phyloP scores from a whole-genome alignment of 2,888 invertebrate genomes.

The Meteorus cinctellus region DNA sequence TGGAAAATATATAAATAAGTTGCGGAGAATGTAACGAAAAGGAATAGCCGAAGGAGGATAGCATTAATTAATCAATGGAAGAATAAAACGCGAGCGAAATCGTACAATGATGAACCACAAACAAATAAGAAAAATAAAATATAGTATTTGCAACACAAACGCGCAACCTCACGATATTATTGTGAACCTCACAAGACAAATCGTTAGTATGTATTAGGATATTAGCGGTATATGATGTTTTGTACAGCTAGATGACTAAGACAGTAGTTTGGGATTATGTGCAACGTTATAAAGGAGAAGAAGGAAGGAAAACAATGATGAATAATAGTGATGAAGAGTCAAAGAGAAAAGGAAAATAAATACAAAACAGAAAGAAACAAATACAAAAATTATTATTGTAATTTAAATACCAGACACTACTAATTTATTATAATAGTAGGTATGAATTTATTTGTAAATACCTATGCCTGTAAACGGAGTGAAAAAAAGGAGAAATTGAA shows the following conservation, averaged over 20 bases:
- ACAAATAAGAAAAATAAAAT: conserved; percentile 34
- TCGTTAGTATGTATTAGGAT: conserved; percentile 66
- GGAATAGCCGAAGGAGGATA: conserved; percentile 6
- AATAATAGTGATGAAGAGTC: not conserved
- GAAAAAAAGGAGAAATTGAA: conserved; percentile 35
- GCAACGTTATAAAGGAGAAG: conserved; percentile 69
- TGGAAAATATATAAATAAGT: not conserved
- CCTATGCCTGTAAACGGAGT: conserved; percentile 61
- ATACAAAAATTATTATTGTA: conserved; percentile 66
- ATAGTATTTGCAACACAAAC: conserved; percentile 53
- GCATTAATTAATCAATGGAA: conserved; percentile 50
- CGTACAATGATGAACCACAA: conserved; percentile 38
- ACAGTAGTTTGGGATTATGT: conserved; percentile 71
- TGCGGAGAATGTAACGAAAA: not conserved
- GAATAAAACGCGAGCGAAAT: conserved; percentile 27
- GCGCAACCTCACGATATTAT: conserved; percentile 62
- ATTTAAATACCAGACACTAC: conserved; percentile 64
- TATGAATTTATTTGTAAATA: conserved; percentile 70
- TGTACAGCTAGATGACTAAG: conserved; percentile 72
- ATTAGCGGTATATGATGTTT: conserved; percentile 70
- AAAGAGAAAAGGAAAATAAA: not conserved
- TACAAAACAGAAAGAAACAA: conserved; percentile 37
- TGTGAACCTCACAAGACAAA: conserved; percentile 69
- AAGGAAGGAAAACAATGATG: conserved; percentile 25
- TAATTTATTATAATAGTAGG: conserved; percentile 64